Conservation (phyloP, 1,140 invertebrate species). For the Drosophila pseudoobscura region DNA sequence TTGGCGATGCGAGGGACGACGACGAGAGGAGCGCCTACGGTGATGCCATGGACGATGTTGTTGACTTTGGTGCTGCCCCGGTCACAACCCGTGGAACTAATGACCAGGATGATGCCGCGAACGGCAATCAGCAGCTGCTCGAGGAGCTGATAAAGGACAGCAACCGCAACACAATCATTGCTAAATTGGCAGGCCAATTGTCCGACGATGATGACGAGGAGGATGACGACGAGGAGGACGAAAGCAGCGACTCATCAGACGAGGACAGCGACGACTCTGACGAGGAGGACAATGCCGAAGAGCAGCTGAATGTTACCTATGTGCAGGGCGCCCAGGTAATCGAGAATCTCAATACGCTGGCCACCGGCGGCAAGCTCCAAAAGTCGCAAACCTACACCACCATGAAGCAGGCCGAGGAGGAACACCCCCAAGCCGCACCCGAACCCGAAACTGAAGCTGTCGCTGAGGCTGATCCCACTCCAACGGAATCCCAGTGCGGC, state of each 20-base stretch:
- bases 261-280: constrained; percentile 71
- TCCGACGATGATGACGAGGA: constrained; percentile 63
- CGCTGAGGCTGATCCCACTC: too few species aligned
- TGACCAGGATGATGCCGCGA: constrained; percentile 58
- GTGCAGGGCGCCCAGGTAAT: constrained; percentile 80
- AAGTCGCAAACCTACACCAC: constrained; percentile 79
- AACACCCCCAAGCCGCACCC: background rate
- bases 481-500: constrained; percentile 10
- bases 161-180: constrained; percentile 76
- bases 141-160: constrained; percentile 77
- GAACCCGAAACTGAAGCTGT: background rate
- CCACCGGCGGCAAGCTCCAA: constrained; percentile 60
- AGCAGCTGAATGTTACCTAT: constrained; percentile 61
- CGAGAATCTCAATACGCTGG: constrained; percentile 76
- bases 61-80: constrained; percentile 61
- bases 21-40: constrained; percentile 66
- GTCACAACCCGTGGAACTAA: constrained; percentile 25
- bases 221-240: constrained; percentile 68
- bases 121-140: constrained; percentile 74
- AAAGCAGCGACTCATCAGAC: constrained; percentile 70
- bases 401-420: constrained; percentile 59
- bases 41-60: constrained; percentile 73
- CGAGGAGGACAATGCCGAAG: constrained; percentile 67
- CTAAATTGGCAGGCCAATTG: constrained; percentile 67
- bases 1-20: constrained; percentile 65